Conservation (phyloP, 2,113 vertebrate species). For the Noctilio leporinus region DNA sequence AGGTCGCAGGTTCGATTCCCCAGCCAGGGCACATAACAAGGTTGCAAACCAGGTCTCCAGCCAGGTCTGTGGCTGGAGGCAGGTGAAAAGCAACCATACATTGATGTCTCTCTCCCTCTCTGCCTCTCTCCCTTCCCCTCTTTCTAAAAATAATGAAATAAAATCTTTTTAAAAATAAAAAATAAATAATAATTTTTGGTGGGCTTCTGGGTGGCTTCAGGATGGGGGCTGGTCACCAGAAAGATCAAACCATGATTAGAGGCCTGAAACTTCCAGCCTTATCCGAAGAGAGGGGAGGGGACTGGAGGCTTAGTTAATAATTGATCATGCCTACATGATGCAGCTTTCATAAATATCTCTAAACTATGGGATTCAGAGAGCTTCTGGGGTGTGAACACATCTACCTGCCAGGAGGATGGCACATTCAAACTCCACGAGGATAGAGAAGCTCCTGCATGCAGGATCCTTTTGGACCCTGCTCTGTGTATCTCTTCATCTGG, state of each 20-base stretch:
- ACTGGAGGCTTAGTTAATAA: not conserved
- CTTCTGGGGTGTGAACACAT: not conserved
- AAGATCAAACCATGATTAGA: not conserved
- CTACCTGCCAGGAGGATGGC: not conserved
- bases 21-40: too few relatives aligned
- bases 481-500: too few relatives aligned
- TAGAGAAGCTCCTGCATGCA: not conserved
- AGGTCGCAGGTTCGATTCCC: too few relatives aligned
- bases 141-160: too few relatives aligned
- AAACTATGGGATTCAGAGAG: not conserved
- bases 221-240: not conserved
- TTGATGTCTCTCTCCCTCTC: too few relatives aligned
- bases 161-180: too few relatives aligned
- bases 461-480: not conserved
- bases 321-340: not conserved
- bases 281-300: not conserved
- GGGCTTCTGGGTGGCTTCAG: not conserved
- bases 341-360: not conserved
- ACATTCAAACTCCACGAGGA: not conserved
- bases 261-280: not conserved
- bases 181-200: not conserved
- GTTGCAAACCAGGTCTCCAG: too few relatives aligned
- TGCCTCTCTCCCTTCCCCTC: too few relatives aligned
- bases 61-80: too few relatives aligned
- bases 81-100: too few relatives aligned